phyloP scores from a whole-genome alignment of 2,113 vertebrate species.

The Onychostoma macrolepis region DNA sequence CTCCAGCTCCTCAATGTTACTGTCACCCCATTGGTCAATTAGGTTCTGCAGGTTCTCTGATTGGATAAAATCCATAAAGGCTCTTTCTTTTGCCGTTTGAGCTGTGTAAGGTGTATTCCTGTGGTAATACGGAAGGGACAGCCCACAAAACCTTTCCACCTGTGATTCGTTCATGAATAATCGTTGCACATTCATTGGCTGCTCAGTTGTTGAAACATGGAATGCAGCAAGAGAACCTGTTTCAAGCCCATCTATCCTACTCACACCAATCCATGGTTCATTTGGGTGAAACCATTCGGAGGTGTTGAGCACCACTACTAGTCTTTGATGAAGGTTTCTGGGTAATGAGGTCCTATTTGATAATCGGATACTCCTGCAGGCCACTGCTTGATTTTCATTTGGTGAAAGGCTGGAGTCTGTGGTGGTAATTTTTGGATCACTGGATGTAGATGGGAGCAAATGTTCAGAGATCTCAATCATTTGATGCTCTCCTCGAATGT shows the following conservation, averaged over 20 bases:
- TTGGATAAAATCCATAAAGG: constrained; percentile 52
- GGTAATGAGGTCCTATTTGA: constrained; percentile 1
- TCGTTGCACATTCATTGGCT: constrained; percentile 15
- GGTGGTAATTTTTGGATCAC: not conserved
- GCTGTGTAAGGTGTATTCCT: not conserved
- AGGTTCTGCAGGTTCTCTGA: constrained; percentile 61
- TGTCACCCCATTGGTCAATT: constrained; percentile 67
- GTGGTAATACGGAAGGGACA: constrained; percentile 42
- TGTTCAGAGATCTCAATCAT: constrained; percentile 5
- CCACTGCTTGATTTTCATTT: not conserved
- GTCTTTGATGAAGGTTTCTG: not conserved
- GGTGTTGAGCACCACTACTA: constrained; percentile 21
- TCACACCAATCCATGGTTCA: not conserved
- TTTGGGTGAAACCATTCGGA: constrained; percentile 33
- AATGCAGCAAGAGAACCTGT: constrained; percentile 8
- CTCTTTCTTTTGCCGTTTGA: constrained; percentile 46
- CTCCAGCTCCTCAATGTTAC: constrained; percentile 72
- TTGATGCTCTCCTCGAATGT: not conserved
- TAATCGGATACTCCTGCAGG: not conserved
- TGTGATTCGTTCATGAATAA: constrained; percentile 2
- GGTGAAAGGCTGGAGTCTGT: not conserved
- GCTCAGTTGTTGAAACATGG: constrained; percentile 32
- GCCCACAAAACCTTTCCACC: not conserved
- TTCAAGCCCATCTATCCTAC: not conserved
- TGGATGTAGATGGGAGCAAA: not conserved